Evolutionary conservation across 2,888 invertebrate genomes (phyloP), one percentile per base, ranked within the genome.

Genomic region (Erebia aethiops): DNA sequence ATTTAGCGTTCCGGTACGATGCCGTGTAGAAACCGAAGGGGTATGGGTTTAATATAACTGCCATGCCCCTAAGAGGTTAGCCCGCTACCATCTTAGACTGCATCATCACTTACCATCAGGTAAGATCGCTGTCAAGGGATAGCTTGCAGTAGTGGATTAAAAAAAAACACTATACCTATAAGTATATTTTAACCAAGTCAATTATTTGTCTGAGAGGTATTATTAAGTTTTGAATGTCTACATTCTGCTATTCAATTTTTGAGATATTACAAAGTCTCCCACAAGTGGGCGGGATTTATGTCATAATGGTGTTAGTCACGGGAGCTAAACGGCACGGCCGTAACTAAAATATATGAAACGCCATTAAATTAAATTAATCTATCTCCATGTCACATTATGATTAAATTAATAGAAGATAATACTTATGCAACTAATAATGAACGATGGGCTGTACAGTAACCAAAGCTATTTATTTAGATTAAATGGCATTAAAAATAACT

Each of bases 251-350:
- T 46, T 51, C 52, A 51, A 63, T 51, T 51, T 63, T 63, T 63
- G 63, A 51, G n/a, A 51, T 35, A 63, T 35, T 4, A 2, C 35
- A 54, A 43, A 65, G 56, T 56, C 54, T 65, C 65, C 65, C 65
- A 43, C 18, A 43, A 54, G 65, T 65, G 65, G 65, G 65, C 65
- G 65, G 56, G 43, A 65, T 56, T 65, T 65, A 65, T 65, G 56
- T 65, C 65, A 56, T 65, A 65, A 65, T 65, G 43, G 65, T 65
- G 54, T 65, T 65, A 65, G 65, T 65, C 65, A 65, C 54, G 65
- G 65, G 9, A 65, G 65, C 52, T 65, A 65, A 11, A 18, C 41
- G 16, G 43, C 64, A 35, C 11, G 26, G 43, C 65, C 18, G 18
- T 65, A 43, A 65, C 43, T 65, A 54, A 54, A 54, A 64, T 64